Evolutionary conservation across 2,113 vertebrate genomes (phyloP).

Genomic region (Anthoscopus minutus): DNA sequence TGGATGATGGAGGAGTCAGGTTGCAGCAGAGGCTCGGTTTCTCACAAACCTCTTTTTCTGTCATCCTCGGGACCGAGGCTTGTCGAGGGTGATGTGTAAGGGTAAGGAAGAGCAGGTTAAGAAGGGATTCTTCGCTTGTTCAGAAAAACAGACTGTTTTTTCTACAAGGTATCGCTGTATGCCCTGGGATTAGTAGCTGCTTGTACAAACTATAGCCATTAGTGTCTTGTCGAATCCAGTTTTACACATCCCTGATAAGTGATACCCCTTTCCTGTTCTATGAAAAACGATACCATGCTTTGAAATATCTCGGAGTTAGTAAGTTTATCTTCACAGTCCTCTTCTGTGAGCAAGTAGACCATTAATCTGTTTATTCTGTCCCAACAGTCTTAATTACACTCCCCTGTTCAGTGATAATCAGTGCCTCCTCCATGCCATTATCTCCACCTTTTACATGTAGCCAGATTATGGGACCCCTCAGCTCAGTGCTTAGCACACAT

Average conservation of each 20-base stretch:
- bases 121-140: background rate
- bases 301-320: background rate
- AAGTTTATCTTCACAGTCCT: constrained; percentile 1
- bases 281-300: background rate
- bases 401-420: background rate
- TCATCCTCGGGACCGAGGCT: no score
- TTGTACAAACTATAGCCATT: background rate
- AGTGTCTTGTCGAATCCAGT: background rate
- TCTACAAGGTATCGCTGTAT: background rate
- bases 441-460: background rate
- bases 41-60: background rate
- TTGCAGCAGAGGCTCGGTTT: background rate
- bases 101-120: background rate
- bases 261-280: background rate
- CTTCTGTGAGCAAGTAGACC: background rate
- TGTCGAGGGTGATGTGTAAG: background rate
- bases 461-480: background rate
- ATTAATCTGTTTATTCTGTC: background rate
- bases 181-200: background rate
- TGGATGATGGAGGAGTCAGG: background rate
- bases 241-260: background rate
- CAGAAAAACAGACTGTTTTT: background rate
- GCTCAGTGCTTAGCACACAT: background rate
- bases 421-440: background rate
- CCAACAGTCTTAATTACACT: background rate